Base-by-base conservation (phyloP, 2,888 invertebrate genomes). In the Gymnoscelis rufifasciata region DNA sequence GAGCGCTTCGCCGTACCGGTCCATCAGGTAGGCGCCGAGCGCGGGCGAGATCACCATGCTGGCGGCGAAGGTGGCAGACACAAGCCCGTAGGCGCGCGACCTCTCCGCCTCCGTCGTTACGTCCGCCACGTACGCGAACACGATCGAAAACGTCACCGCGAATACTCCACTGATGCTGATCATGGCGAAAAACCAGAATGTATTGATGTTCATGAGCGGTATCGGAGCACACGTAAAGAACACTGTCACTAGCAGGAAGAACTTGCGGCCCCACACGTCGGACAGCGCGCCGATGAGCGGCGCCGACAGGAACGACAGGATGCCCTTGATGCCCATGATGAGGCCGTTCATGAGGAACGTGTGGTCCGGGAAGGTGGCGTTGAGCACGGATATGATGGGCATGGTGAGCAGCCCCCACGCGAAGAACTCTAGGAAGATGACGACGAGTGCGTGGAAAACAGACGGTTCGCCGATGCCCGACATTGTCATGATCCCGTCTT, bases 121-220 rank as follows among this genome's bases (percentile, higher is more conserved):
- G 88, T 99, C 99, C 29, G 99, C 99, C 56, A 99, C 99, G 88
- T 99, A 99, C 38, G 99, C 99, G 89, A 99, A 98, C 46, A 99
- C 98, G 45, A 99, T 98, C 64, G 98, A 98, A 89, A 99, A 99
- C 38, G 99, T 99, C 57, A 99, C 99, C 43, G 99, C 97, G 88
- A 99, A 99, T 60, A 99, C 95, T 52, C 99, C 99, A 64, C 97
- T 98, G 79, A 99, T 96, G 75, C 97, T 97, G 88, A 99, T 97
- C 94, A 99, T 96, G 49, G 98, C 97, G 88, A 99, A 99, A 87
- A 99, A 99, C 97, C 97, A 98, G 97, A 97, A 99, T 38, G 99
- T 97, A 89, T 98, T 99, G 76, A 99, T 95, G 71, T 96, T 97
- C 97, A 99, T 98, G 52, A 99, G 91, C 43, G 99, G 99, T 77